Evolutionary conservation across 2,888 invertebrate species (phyloP), one percentile per base, ranked within the genome.

Genomic region (Masnerella sp.): DNA sequence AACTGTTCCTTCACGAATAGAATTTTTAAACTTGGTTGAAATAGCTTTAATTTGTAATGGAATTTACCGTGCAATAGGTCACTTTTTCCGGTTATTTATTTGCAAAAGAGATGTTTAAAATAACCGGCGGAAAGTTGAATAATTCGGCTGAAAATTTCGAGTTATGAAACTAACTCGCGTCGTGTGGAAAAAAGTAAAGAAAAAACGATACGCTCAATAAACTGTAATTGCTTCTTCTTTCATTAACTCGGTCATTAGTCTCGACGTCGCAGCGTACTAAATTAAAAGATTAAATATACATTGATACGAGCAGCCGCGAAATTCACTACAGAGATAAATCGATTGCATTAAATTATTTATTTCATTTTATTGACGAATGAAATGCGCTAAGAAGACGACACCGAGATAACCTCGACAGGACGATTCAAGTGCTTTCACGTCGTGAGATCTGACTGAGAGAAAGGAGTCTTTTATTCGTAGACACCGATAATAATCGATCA

Each of bases 231-330:
- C 49, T 34, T 51, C 43, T 58, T 28, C 15, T 59, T 45, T 69
- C 47, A 62, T 62, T 62, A 61, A 70, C 30, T 54, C 38, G 54
- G 54, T 56, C 54, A 62, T 62, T 70, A 70, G 69, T 62, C 62
- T 70, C 18, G 49, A 61, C 69, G 38, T 62, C 17, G 34, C 43
- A 34, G 40, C 49, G 32, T 22, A 62, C 42, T 54, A 62, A 70
- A 70, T 62, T 70, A 70, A 70, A 62, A 70, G 61, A 56, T 70
- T 70, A 62, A 70, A 62, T 62, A 70, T 70, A 70, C 47, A 62
- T 28, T 42, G 54, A 70, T 56, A 56, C 61, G 47, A 54, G 43
- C 28, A 49, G 38, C 32, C 49, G 34, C 47, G 42, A 38, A 56
- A 67, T 67, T 54, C 40, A 49, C 40, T 22, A 20, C 20, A 9